These are phyloP conservation scores for Chorisops tibialis DNA, from an alignment of 2,888 invertebrate species.

Conservation along the genomic window DNA sequence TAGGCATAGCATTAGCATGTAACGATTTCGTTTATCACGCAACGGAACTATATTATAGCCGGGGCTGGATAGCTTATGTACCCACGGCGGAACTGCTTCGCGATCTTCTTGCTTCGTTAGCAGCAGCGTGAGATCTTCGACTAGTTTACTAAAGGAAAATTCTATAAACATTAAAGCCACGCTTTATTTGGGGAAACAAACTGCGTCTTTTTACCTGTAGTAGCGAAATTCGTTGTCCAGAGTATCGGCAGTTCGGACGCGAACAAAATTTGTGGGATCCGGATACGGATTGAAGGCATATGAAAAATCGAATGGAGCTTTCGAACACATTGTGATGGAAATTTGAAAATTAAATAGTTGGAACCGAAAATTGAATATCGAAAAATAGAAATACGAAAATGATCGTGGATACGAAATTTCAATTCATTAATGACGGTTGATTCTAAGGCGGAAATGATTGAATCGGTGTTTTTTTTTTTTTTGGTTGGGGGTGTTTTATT, in stretches of 20 bases:
- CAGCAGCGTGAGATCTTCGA: conserved; percentile 30
- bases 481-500: too few relatives aligned
- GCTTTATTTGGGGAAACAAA: not conserved
- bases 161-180: not conserved
- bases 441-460: too few relatives aligned
- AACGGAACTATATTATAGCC: conserved; percentile 31
- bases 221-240: conserved; percentile 32
- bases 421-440: too few relatives aligned
- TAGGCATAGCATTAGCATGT: conserved; percentile 35
- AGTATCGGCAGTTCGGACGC: conserved; percentile 24
- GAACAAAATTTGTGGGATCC: conserved; percentile 1
- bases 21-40: conserved; percentile 35
- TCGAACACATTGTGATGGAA: not conserved
- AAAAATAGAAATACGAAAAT: too few relatives aligned
- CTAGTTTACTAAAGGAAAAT: conserved; percentile 18
- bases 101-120: conserved; percentile 27
- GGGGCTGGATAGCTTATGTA: conserved; percentile 32
- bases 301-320: not conserved
- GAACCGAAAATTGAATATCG: too few relatives aligned
- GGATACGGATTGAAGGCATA: conserved; percentile 1
- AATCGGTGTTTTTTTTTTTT: too few relatives aligned
- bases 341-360: too few relatives aligned
- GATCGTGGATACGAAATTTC: too few relatives aligned
- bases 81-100: conserved; percentile 30
- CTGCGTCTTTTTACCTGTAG: not conserved